Evolutionary conservation across 2,888 invertebrate genomes (phyloP).

Genomic region (Patella ulyssiponensis): DNA sequence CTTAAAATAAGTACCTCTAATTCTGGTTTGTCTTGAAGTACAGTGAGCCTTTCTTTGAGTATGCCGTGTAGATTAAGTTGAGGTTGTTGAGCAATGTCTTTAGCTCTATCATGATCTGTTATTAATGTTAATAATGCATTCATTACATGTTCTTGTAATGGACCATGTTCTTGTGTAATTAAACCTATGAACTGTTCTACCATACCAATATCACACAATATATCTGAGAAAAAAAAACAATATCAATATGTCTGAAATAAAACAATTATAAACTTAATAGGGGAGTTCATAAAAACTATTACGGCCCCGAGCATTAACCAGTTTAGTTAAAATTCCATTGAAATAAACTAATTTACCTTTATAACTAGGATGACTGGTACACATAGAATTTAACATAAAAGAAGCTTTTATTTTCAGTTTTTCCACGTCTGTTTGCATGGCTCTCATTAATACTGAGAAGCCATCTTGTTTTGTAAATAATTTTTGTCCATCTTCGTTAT

Average conservation of each 20-base stretch:
- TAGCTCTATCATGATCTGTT: constrained; percentile 70
- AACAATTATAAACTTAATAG: background rate
- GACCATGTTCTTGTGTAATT: constrained; percentile 61
- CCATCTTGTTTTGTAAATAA: constrained; percentile 80
- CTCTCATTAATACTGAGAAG: constrained; percentile 77
- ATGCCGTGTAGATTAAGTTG: constrained; percentile 72
- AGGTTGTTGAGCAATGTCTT: constrained; percentile 72
- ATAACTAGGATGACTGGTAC: constrained; percentile 75
- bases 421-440: constrained; percentile 76
- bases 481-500: constrained; percentile 77
- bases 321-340: background rate
- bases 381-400: constrained; percentile 80
- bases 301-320: too few relatives aligned
- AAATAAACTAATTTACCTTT: constrained; percentile 74
- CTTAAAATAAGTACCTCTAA: constrained; percentile 54
- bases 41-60: constrained; percentile 70
- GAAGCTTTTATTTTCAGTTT: constrained; percentile 81
- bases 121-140: constrained; percentile 74
- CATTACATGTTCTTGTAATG: constrained; percentile 75
- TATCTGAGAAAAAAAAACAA: constrained; percentile 57
- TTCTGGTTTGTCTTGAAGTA: constrained; percentile 73
- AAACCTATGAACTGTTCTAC: constrained; percentile 70
- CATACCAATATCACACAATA: constrained; percentile 71
- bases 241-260: background rate
- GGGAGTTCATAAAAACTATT: background rate